Evolutionary conservation across 2,113 vertebrate species (phyloP).

Genomic region (Oophaga pumilio): DNA sequence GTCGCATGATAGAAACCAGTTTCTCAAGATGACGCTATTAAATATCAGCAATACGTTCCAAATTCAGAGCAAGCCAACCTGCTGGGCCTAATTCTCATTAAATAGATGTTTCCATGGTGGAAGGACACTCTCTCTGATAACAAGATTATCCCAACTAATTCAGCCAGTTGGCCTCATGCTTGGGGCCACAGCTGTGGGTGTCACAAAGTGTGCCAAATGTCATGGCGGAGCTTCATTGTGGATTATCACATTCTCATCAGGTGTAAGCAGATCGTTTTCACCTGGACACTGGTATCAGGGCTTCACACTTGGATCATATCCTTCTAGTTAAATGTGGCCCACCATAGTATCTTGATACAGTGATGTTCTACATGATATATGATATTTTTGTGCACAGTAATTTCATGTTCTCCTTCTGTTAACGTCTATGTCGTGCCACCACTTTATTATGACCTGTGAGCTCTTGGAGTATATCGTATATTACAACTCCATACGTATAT

Average conservation of each 20-base stretch:
- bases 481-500: too few relatives aligned
- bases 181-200: neutral
- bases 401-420: too few relatives aligned
- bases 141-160: neutral
- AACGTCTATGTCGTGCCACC: too few relatives aligned
- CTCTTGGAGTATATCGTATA: too few relatives aligned
- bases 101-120: conserved; percentile 10
- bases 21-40: neutral
- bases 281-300: neutral
- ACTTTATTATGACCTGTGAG: too few relatives aligned
- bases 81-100: conserved; percentile 20
- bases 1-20: neutral
- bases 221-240: neutral
- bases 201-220: conserved; percentile 13
- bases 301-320: neutral
- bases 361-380: neutral
- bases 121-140: neutral
- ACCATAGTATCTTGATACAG: neutral
- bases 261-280: conserved; percentile 20
- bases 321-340: neutral
- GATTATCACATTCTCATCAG: neutral
- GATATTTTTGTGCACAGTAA: too few relatives aligned
- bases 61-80: neutral
- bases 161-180: conserved; percentile 4
- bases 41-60: neutral